phyloP scores from a whole-genome alignment of 2,113 vertebrate species.

The Lycocorax pyrrhopterus region DNA sequence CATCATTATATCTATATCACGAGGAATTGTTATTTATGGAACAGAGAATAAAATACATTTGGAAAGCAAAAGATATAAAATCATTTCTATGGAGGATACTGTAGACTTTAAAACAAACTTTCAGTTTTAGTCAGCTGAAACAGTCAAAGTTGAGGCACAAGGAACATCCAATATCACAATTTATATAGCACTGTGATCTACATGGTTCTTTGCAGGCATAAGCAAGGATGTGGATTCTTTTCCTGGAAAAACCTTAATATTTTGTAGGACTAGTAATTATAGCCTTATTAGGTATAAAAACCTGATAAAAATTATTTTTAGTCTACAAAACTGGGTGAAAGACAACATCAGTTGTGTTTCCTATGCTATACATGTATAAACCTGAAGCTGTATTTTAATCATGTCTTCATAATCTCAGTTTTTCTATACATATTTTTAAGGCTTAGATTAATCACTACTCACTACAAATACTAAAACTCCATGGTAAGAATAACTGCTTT shows the following conservation, averaged over 20 bases:
- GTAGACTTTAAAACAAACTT: neutral
- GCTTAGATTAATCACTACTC: neutral
- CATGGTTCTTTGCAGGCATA: neutral
- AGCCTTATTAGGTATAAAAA: neutral
- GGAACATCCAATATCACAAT: neutral
- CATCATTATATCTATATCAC: neutral
- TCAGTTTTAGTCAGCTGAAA: neutral
- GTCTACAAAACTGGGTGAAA: neutral
- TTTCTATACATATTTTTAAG: neutral
- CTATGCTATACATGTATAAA: accelerated
- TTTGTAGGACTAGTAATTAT: neutral
- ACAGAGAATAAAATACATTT: neutral
- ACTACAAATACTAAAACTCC: neutral
- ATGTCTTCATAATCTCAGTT: neutral
- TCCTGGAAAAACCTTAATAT: neutral
- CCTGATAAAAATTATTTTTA: neutral
- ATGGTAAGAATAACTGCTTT: neutral
- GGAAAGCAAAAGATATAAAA: neutral
- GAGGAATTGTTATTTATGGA: neutral
- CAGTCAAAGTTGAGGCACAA: neutral
- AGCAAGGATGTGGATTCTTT: neutral
- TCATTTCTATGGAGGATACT: neutral
- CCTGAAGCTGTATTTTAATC: neutral
- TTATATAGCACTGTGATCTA: neutral
- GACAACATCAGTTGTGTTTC: neutral